Conservation (phyloP, 2,797 vertebrate species). For the Mareca strepera region DNA sequence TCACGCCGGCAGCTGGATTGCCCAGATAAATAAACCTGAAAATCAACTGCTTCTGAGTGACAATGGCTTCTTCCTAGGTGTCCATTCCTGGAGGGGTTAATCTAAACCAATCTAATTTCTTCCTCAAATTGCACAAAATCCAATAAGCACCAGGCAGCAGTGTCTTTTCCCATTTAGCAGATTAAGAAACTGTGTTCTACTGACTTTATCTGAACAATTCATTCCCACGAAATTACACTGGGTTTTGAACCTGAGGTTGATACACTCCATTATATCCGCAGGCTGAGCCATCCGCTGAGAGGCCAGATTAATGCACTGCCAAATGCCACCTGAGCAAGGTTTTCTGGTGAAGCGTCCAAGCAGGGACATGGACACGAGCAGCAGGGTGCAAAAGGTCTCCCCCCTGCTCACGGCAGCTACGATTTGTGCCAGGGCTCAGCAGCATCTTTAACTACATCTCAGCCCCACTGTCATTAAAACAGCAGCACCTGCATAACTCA, state of each 20-base stretch:
- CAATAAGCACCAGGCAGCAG: not conserved
- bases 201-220: constrained; percentile 38
- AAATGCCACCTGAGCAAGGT: not conserved
- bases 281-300: not conserved
- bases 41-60: not conserved
- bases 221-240: constrained; percentile 19
- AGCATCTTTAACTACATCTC: not conserved
- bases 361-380: not conserved
- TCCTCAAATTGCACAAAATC: constrained; percentile 26
- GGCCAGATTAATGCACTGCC: not conserved
- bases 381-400: not conserved
- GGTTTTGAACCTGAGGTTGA: constrained; percentile 25
- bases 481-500: constrained; percentile 16
- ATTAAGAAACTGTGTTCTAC: constrained; percentile 29
- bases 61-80: not conserved
- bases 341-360: not conserved
- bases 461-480: not conserved
- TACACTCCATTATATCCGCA: not conserved
- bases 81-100: constrained; percentile 43
- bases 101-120: constrained; percentile 45
- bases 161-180: constrained; percentile 25
- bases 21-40: constrained; percentile 41
- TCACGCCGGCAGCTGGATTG: not conserved
- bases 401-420: fast-evolving
- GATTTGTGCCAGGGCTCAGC: not conserved